Evolutionary conservation across 2,797 vertebrate genomes (phyloP).

Genomic region (Microctenopoma steveboyesi): DNA sequence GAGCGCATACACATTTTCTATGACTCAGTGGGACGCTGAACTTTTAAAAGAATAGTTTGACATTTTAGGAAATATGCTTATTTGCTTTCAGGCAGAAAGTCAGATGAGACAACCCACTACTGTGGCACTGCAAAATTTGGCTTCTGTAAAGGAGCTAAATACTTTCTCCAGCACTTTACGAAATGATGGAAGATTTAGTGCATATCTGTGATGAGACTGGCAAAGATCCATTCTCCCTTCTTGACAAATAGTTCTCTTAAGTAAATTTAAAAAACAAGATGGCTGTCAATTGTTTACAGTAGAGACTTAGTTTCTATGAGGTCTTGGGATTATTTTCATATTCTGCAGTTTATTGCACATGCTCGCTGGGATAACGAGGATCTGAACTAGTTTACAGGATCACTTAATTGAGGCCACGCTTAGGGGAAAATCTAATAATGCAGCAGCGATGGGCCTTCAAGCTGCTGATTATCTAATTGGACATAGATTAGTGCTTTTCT

Average conservation of each 20-base stretch:
- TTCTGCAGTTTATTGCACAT: constrained; percentile 25
- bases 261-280: constrained; percentile 37
- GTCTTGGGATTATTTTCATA: constrained; percentile 1
- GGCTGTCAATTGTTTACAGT: constrained; percentile 36
- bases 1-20: background rate
- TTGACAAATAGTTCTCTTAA: no score
- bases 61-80: no score
- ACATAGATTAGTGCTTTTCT: constrained; percentile 41
- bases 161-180: no score
- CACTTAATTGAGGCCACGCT: constrained; percentile 48
- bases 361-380: constrained; percentile 37
- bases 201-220: no score
- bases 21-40: background rate
- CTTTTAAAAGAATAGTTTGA: no score
- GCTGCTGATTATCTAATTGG: constrained; percentile 45
- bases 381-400: constrained; percentile 41
- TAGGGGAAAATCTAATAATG: constrained; percentile 51
- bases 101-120: no score
- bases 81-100: no score
- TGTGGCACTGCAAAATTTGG: no score
- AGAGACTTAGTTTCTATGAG: constrained; percentile 9
- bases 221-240: no score
- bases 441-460: constrained; percentile 31
- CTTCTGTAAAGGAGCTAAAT: no score
- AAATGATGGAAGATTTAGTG: no score